Evolutionary conservation across 2,113 vertebrate species (phyloP), one percentile per base, ranked within the genome.

Genomic region (Salvelinus sp.): DNA sequence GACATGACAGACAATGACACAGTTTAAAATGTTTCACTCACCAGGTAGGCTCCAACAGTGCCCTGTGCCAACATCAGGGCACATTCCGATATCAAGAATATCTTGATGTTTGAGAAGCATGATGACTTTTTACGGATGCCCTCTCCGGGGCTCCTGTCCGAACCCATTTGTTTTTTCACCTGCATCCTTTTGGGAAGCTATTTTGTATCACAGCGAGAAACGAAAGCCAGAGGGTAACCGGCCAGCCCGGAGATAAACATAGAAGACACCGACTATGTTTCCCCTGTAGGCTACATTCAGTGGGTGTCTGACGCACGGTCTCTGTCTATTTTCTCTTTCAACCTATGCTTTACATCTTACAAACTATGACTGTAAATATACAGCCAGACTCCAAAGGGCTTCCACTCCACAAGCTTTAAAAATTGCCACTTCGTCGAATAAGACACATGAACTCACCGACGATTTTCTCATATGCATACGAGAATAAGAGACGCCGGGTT

Each of bases 31-130:
- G 22, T 50, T 69, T 48, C 38, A 95, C 97, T 98, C 91, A 99
- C 97, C 97, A 99, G 95, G 93, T 99, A 99, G 16, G 97, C 96
- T 85, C 97, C 97, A 72, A 98, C 97, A 16, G 97, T 99, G 88
- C 96, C 97, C 91, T 99, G 97, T 20, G 97, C 97, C 94, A 99
- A 87, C 97, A 99, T 97, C 84, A 99, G 92, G 13, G 96, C 97
- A 88, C 97, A 98, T 92, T 99, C 97, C 82, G 97, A 95, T 80
- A 98, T 93, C 86, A 99, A 87, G 90, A 99, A 99, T 85, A 99
- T 95, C 92, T 97, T 98, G 91, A 99, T 98, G 90, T 94, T 98
- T 74, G 95, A 95, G 91, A 98, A 98, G 90, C 96, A 96, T 13
- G 96, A 96, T 9, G 91, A 85, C 87, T 94, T 95, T 90, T 94